Evolutionary conservation across 2,797 vertebrate species (phyloP), one percentile per base, ranked within the genome.

Genomic region (Poecilia gillii): DNA sequence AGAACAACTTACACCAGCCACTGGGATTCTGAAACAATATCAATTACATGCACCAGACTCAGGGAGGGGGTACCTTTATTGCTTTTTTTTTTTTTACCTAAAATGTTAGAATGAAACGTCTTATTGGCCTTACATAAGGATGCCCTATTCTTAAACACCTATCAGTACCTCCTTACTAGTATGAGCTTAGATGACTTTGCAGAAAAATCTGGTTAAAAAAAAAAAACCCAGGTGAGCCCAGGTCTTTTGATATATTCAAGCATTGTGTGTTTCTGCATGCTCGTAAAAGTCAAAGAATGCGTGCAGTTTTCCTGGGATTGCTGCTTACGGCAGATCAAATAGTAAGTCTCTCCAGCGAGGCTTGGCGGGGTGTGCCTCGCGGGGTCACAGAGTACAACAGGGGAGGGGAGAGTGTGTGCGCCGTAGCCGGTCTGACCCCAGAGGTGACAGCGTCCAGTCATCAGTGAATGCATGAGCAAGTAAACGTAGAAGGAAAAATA

Each of bases 401-500:
- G 79, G 3, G 71, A 78, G 25, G 77, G 31, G 75, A 16, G 80
- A 36, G 39, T n/a, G 66, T 85, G 82, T 81, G 78, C 0, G 6
- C 85, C 59, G 62, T 57, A 77, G 87, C 74, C 62, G 66, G 6
- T 71, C 45, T 47, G 39, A 49, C 53, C 41, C 41, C 66, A 78
- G 68, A 55, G 49, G 68, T 43, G 73, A 59, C 72, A 64, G 72
- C 72, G 55, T 82, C 79, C 72, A 77, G n/a, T 80, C 74, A 85
- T 70, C 84, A 53, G n/a, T 70, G 77, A 76, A 84, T 80, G 72
- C 77, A 83, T 81, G 72, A 87, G 73, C 0, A 8, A 81, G 88
- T 87, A 83, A 86, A 88, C 79, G 78, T 18, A 88, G 79, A 76
- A 87, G 72, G 79, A 70, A 75, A 72, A 80, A 80, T 75, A 87